Evolutionary conservation across 2,888 invertebrate genomes (phyloP).

Genomic region (Tiliacea aurago): DNA sequence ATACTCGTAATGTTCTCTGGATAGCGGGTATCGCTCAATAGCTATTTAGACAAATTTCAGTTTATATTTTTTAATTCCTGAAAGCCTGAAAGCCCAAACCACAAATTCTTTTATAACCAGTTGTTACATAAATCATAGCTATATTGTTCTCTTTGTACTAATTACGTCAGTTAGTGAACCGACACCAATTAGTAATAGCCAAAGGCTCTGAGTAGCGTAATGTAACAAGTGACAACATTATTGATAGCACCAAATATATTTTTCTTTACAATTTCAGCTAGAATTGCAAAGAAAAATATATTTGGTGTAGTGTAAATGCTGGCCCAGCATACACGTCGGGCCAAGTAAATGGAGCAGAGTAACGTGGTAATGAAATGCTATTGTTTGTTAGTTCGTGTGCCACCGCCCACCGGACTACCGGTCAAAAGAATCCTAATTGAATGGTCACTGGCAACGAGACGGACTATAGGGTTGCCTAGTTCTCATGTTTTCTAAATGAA

Average conservation of each 20-base stretch:
- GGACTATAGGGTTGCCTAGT: constrained; percentile 34
- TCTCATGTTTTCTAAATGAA: neutral
- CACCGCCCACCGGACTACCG: constrained; percentile 43
- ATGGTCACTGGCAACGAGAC: constrained; percentile 24
- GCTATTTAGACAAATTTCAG: constrained; percentile 11
- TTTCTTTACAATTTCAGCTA: constrained; percentile 12
- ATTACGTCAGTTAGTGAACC: constrained; percentile 31
- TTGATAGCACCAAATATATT: constrained; percentile 27
- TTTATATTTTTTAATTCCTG: neutral
- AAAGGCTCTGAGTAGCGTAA: neutral
- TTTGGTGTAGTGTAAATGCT: neutral
- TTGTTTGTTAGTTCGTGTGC: constrained; percentile 27
- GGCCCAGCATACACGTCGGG: constrained; percentile 6
- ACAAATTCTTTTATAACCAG: constrained; percentile 18
- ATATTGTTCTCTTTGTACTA: constrained; percentile 43
- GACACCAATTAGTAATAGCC: constrained; percentile 32
- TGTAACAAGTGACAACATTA: constrained; percentile 19
- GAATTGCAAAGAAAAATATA: neutral
- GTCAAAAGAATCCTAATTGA: constrained; percentile 55
- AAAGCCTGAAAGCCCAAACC: neutral
- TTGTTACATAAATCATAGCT: constrained; percentile 26
- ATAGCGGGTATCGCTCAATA: neutral
- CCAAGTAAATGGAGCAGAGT: constrained; percentile 28
- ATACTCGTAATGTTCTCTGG: neutral
- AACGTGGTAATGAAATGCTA: constrained; percentile 46